Evolutionary conservation across 2,113 vertebrate genomes (phyloP).

Genomic region (Misgurnus anguillicaudatus): DNA sequence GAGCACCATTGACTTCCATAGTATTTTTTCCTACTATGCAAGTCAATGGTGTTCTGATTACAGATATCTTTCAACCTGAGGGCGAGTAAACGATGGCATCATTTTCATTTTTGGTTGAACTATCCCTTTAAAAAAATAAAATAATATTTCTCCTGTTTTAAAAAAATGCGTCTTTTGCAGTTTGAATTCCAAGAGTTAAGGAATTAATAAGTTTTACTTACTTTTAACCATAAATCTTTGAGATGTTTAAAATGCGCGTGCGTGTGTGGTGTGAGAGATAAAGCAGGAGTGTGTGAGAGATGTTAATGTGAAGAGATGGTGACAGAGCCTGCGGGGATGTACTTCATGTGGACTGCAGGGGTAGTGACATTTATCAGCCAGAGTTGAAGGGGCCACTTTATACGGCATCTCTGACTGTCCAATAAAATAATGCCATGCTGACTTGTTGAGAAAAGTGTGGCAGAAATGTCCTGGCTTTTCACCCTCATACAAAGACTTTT

Average conservation of each 20-base stretch:
- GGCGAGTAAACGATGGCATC: too few species aligned
- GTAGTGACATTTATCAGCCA: constrained; percentile 43
- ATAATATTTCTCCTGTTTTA: too few species aligned
- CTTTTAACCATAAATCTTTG: neutral
- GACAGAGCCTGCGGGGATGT: constrained; percentile 26
- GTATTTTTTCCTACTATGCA: too few species aligned
- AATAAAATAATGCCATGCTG: constrained; percentile 17
- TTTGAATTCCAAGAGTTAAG: neutral
- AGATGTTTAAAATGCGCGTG: neutral
- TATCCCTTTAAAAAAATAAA: too few species aligned
- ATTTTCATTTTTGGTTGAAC: too few species aligned
- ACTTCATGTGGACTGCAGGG: constrained; percentile 25
- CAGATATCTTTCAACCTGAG: too few species aligned
- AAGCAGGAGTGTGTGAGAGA: constrained; percentile 11
- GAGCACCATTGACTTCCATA: too few species aligned
- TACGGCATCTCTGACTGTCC: constrained; percentile 26
- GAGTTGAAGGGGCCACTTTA: constrained; percentile 32
- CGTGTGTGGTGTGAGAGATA: constrained; percentile 4
- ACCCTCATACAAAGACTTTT: neutral
- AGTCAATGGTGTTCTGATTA: too few species aligned
- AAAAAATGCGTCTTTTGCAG: too few species aligned
- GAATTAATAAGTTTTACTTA: neutral
- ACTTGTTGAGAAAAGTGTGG: constrained; percentile 7
- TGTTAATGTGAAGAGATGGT: constrained; percentile 39
- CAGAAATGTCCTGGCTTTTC: constrained; percentile 16